Evolutionary conservation across 1,140 invertebrate species (phyloP).

Genomic region (Phenacoccus solenopsis): DNA sequence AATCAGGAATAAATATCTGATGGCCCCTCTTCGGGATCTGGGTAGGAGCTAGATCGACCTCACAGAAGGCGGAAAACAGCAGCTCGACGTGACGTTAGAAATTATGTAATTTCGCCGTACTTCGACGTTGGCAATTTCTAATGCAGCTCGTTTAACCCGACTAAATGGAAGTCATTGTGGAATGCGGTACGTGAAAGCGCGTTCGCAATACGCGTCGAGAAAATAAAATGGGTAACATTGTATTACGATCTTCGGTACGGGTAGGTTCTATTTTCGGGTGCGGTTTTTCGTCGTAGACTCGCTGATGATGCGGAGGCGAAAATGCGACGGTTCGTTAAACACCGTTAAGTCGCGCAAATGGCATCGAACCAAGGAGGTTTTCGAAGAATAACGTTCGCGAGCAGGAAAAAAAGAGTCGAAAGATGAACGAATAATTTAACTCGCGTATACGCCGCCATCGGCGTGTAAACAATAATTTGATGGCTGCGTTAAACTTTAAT

Average conservation of each 20-base stretch:
- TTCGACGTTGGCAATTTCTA: too few relatives aligned
- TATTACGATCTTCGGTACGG: background rate
- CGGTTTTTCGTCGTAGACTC: background rate
- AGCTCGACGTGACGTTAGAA: background rate
- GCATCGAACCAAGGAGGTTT: conserved; percentile 11
- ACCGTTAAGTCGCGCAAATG: conserved; percentile 8
- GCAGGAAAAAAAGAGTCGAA: too few relatives aligned
- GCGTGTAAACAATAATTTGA: conserved; percentile 13
- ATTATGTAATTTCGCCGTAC: background rate
- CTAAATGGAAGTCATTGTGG: background rate
- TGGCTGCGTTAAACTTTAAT: conserved; percentile 7
- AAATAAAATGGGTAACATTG: too few relatives aligned
- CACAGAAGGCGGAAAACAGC: too few relatives aligned
- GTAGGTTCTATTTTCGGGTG: background rate
- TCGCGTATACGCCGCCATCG: too few relatives aligned
- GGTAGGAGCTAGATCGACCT: too few relatives aligned
- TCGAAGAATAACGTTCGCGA: too few relatives aligned
- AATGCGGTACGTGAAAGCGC: background rate
- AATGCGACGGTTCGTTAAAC: conserved; percentile 11
- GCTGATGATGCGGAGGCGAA: background rate
- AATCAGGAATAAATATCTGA: too few relatives aligned
- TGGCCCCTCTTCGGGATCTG: background rate
- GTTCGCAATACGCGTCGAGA: background rate
- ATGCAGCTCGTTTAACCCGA: background rate
- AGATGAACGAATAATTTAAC: too few relatives aligned